Evolutionary conservation across 1,140 invertebrate genomes (phyloP).

Genomic region (Leguminivora glycinivorella): DNA sequence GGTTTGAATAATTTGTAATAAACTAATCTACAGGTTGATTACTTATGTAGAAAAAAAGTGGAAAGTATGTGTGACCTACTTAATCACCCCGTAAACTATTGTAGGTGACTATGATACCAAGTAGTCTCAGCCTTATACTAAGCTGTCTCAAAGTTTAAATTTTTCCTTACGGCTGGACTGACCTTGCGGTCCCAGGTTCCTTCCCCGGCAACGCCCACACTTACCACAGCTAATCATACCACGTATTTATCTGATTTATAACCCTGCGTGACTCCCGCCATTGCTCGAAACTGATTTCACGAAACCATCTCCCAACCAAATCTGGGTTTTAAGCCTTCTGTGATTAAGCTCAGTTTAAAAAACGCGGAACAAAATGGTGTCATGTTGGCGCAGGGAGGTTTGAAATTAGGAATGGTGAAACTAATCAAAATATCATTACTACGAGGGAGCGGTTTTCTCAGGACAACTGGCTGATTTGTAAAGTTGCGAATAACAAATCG

Average conservation of each 20-base stretch:
- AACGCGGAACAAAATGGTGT: slow-evolving; percentile 44
- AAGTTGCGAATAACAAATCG: not conserved
- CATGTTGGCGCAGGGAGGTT: slow-evolving; percentile 61
- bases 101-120: not conserved
- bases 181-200: slow-evolving; percentile 18
- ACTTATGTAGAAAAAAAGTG: too few species aligned
- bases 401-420: slow-evolving; percentile 60
- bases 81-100: too few species aligned
- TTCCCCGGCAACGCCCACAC: slow-evolving; percentile 19
- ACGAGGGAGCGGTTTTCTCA: slow-evolving; percentile 17
- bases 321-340: slow-evolving; percentile 42
- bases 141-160: not conserved
- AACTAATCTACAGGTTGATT: too few species aligned
- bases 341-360: slow-evolving; percentile 44
- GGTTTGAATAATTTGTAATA: too few species aligned
- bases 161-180: not conserved
- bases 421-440: slow-evolving; percentile 64
- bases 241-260: slow-evolving; percentile 66
- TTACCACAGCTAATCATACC: slow-evolving; percentile 42
- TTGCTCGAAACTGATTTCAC: slow-evolving; percentile 66
- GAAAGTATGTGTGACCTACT: too few species aligned
- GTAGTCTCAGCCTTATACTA: too few species aligned
- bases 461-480: not conserved
- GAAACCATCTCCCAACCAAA: slow-evolving; percentile 42
- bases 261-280: slow-evolving; percentile 58